Percentiles rank a stretch among this genome's conserved stretches.
phyloP scores from a whole-genome alignment of 2,888 invertebrate species.

The Cryptus viduatorius region DNA sequence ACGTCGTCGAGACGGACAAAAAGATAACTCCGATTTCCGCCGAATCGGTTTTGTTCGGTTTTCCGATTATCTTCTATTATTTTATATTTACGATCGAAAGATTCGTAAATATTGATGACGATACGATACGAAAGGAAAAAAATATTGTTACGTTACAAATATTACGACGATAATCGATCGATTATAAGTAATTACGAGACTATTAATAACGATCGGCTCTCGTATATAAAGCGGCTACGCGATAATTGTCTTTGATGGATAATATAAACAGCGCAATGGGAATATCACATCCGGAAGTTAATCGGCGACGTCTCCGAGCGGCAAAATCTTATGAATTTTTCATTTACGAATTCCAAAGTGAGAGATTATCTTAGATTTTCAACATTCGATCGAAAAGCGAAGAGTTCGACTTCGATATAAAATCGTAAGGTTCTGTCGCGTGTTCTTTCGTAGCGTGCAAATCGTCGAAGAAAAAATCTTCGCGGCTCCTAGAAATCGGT shows the following conservation, averaged over 20 bases:
- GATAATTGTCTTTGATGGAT: neutral
- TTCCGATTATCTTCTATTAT: too few species aligned
- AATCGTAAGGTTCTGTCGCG: too few species aligned
- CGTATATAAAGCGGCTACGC: neutral
- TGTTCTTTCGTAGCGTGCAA: too few species aligned
- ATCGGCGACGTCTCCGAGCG: neutral
- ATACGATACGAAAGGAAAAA: neutral
- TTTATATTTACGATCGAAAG: too few species aligned
- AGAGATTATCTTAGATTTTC: neutral
- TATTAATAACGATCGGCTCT: neutral
- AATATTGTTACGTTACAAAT: neutral
- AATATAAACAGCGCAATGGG: neutral
- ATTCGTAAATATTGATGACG: too few species aligned
- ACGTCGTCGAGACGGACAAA: neutral
- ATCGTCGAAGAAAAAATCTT: too few species aligned
- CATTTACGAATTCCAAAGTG: neutral
- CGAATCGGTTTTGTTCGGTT: too few species aligned
- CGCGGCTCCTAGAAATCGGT: too few species aligned
- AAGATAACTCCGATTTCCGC: neutral
- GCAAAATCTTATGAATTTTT: constrained; percentile 11
- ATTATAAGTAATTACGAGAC: neutral
- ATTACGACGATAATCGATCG: neutral
- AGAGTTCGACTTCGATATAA: too few species aligned
- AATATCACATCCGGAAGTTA: constrained; percentile 1
- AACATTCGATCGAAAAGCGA: neutral